Evolutionary conservation across 2,888 invertebrate genomes (phyloP).

Genomic region (Melieria omissa): DNA sequence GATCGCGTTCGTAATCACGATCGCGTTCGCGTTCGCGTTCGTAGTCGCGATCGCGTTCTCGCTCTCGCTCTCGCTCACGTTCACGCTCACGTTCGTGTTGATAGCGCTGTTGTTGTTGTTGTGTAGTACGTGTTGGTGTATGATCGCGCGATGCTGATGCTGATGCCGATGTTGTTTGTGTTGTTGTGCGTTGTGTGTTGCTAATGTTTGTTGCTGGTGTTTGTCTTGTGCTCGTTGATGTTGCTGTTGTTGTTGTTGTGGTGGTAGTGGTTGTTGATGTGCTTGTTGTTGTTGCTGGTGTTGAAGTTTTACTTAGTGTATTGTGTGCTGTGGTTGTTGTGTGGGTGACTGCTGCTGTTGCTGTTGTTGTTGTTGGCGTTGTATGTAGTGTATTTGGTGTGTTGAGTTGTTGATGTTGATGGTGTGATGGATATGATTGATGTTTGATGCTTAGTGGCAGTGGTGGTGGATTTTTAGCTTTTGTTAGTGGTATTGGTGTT

Average conservation of each 20-base stretch:
- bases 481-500: constrained; percentile 64
- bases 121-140: constrained; percentile 45
- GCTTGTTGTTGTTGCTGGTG: constrained; percentile 37
- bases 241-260: constrained; percentile 49
- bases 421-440: constrained; percentile 43
- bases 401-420: constrained; percentile 38
- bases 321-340: constrained; percentile 20
- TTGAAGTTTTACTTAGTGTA: constrained; percentile 25
- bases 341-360: constrained; percentile 14
- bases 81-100: constrained; percentile 4
- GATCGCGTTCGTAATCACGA: constrained; percentile 4
- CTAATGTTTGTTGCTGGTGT: constrained; percentile 23
- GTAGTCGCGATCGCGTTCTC: background rate
- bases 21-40: constrained; percentile 26
- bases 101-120: constrained; percentile 33
- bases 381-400: constrained; percentile 29
- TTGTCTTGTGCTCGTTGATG: constrained; percentile 36
- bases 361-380: constrained; percentile 18
- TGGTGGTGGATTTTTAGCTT: constrained; percentile 68
- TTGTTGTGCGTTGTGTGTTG: constrained; percentile 29
- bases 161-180: constrained; percentile 35
- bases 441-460: constrained; percentile 53
- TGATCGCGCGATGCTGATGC: constrained; percentile 40
- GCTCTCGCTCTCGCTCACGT: background rate
- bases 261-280: constrained; percentile 31